phyloP scores from a whole-genome alignment of 2,113 vertebrate genomes.

The Prinia subflava region DNA sequence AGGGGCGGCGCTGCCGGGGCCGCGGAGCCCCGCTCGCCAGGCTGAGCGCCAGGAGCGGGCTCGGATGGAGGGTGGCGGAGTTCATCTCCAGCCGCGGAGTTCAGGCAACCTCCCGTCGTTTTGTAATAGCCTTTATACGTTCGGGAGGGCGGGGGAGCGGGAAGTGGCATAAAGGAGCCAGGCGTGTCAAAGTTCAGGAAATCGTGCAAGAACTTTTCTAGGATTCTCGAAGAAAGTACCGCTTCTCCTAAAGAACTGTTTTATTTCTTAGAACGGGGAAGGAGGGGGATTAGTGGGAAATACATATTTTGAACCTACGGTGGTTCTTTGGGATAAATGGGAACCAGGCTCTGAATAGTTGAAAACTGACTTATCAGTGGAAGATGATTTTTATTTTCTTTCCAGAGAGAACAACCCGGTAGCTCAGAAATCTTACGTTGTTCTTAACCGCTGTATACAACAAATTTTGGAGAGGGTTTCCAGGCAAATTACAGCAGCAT shows the following conservation, averaged over 20 bases:
- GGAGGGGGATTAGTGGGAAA: not conserved
- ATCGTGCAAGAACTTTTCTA: not conserved
- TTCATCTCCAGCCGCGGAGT: not conserved
- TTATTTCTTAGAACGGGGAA: not conserved
- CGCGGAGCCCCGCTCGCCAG: not conserved
- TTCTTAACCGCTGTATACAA: not conserved
- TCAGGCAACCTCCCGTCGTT: not conserved
- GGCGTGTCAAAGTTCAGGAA: not conserved
- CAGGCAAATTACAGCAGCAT: not conserved
- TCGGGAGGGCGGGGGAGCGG: fast-evolving
- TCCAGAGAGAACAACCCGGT: not conserved
- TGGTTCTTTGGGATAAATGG: not conserved
- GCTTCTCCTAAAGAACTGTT: not conserved
- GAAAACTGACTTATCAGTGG: not conserved
- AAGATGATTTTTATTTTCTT: not conserved
- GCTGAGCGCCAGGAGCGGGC: not conserved
- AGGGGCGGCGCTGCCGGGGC: not conserved
- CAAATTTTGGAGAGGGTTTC: not conserved
- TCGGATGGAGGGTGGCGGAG: not conserved
- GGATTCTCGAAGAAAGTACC: not conserved
- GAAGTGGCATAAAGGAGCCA: not conserved
- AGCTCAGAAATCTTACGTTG: not conserved
- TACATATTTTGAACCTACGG: not conserved
- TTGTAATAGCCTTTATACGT: not conserved
- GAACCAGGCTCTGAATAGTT: not conserved